Evolutionary conservation across 1,140 invertebrate genomes (phyloP), one percentile per base, ranked within the genome.

Genomic region (Nymphalis io): DNA sequence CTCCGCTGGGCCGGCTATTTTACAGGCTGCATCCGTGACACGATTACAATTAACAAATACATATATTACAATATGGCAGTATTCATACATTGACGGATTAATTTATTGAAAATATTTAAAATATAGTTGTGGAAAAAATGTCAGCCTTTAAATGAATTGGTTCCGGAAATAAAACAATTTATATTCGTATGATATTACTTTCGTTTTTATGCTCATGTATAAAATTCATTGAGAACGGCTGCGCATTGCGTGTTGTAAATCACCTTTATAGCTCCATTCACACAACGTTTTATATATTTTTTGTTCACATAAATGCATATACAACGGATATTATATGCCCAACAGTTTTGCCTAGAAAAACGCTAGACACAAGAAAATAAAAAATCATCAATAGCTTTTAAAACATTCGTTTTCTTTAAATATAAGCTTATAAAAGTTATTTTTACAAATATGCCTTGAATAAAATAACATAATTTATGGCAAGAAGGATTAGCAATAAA

Each of bases 141-240:
- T 51, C 46, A 51, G 5, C 16, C 18, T 11, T 12, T 51, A 51
- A 51, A 51, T 10, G 16, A 55, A 55, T 55, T 55, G 23, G 51
- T 55, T 55, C 23, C 51, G 51, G 51, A 55, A 55, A 55, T 55
- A n/a, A 27, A 55, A 55, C 51, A 11, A 55, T 55, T 51, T 55
- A 23, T 2, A 55, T 55, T 55, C 12, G 27, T 15, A 27, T 33
- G 8, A 33, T n/a, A 55, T 27, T 55, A 27, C 23, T 55, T 55
- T 55, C 48, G 20, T 55, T 55, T 55, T 55, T 27, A n/a, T 55
- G 13, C 51, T 15, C 12, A 15, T 4, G 11, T 23, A 27, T 55
- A 15, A 15, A 55, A 27, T 55, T 55, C 51, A 55, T 55, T 55
- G 51, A 55, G 51, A 55, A 27, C 40, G 40, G 27, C 40, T 48